Conservation (phyloP, 2,113 vertebrate genomes). For the Halcyon senegalensis region DNA sequence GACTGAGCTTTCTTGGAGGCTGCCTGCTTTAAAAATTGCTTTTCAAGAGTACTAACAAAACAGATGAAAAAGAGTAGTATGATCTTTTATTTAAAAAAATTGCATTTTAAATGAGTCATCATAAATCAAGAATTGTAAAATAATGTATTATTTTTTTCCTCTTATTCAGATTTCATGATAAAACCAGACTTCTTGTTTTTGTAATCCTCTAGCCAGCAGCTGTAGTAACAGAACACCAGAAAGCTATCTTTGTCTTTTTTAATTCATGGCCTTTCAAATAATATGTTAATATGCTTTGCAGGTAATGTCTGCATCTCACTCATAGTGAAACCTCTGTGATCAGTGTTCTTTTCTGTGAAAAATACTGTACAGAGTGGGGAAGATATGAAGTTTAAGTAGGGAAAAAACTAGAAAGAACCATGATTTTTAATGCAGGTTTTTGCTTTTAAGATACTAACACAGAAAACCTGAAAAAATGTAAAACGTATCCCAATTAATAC, state of each 20-base stretch:
- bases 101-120: background rate
- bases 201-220: background rate
- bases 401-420: background rate
- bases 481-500: background rate
- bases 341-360: background rate
- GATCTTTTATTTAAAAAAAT: background rate
- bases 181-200: background rate
- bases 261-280: background rate
- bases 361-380: background rate
- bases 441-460: background rate
- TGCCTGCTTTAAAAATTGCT: background rate
- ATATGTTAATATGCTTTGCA: background rate
- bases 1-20: background rate
- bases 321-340: background rate
- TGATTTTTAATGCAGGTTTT: background rate
- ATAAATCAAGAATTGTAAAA: background rate
- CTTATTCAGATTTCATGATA: background rate
- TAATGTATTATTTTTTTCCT: background rate
- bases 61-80: background rate
- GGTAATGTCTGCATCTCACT: background rate
- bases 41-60: background rate
- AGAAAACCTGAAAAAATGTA: background rate
- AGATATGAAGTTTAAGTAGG: background rate
- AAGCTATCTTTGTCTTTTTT: background rate
- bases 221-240: background rate